phyloP scores from a whole-genome alignment of 2,888 invertebrate genomes.

The Papilio gigon region DNA sequence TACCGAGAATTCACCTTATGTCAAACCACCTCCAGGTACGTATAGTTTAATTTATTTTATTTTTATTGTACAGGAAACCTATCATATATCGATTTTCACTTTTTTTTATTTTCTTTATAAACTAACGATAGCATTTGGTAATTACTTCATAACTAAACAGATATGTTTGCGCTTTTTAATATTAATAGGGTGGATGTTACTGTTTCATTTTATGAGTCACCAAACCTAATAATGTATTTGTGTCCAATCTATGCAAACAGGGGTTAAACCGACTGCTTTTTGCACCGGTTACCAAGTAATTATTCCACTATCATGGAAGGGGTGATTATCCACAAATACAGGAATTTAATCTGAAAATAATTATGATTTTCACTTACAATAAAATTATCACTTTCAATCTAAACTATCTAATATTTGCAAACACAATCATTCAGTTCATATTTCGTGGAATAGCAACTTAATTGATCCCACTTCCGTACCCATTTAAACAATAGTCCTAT shows the following conservation, averaged over 20 bases:
- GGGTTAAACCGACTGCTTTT: neutral
- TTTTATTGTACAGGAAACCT: too few relatives aligned
- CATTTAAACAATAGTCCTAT: conserved; percentile 1
- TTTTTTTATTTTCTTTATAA: neutral
- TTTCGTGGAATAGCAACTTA: too few relatives aligned
- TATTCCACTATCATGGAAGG: neutral
- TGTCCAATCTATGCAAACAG: neutral
- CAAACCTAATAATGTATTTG: neutral
- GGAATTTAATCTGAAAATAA: neutral
- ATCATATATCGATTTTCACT: too few relatives aligned
- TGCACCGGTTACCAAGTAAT: neutral
- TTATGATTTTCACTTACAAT: neutral
- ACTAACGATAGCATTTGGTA: neutral
- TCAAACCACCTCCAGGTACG: conserved; percentile 74
- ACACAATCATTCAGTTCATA: too few relatives aligned
- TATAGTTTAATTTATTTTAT: neutral
- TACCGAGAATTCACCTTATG: conserved; percentile 71
- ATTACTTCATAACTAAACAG: neutral
- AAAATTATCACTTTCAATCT: neutral
- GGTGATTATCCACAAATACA: neutral
- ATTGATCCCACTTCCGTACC: too few relatives aligned
- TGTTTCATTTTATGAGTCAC: conserved; percentile 11
- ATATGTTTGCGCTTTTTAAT: neutral
- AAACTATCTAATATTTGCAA: neutral
- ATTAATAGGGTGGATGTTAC: conserved; percentile 8